A percentile compares a stretch with the other conserved stretches of the same genome.
phyloP scores from a whole-genome alignment of 2,797 vertebrate species.

The Zenarchopterus dispar region DNA sequence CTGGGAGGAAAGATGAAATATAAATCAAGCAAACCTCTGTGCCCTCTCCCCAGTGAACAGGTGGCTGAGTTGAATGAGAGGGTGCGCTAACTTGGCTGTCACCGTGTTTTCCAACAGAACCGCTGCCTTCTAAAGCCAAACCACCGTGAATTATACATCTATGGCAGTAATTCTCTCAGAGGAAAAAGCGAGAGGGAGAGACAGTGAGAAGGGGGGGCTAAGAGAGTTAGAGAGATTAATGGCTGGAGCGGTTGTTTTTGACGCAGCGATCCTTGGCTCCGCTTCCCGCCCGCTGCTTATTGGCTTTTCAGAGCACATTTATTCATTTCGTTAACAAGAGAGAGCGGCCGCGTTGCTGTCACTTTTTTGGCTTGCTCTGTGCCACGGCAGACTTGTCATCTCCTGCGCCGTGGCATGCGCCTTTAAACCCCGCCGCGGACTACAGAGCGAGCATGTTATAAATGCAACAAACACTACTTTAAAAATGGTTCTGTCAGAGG shows the following conservation, averaged over 20 bases:
- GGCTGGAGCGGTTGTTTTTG: constrained; percentile 79
- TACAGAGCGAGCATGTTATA: constrained; percentile 73
- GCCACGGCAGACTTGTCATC: constrained; percentile 77
- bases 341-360: constrained; percentile 74
- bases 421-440: constrained; percentile 74
- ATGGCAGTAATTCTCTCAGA: constrained; percentile 83
- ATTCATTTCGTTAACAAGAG: constrained; percentile 84
- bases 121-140: constrained; percentile 84
- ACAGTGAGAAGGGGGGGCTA: constrained; percentile 46
- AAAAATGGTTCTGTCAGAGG: constrained; percentile 70
- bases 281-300: constrained; percentile 77
- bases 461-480: constrained; percentile 70
- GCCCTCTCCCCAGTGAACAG: constrained; percentile 81
- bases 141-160: constrained; percentile 85
- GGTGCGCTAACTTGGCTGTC: constrained; percentile 83
- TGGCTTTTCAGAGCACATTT: constrained; percentile 84
- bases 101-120: constrained; percentile 83
- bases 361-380: constrained; percentile 72
- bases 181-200: constrained; percentile 59
- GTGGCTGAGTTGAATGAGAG: constrained; percentile 83
- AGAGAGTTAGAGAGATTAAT: constrained; percentile 81
- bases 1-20: constrained; percentile 80
- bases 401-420: constrained; percentile 62
- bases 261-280: constrained; percentile 79
- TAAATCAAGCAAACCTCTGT: constrained; percentile 78